Evolutionary conservation across 1,140 invertebrate genomes (phyloP), one percentile per base, ranked within the genome.

Genomic region (Mya arenaria): DNA sequence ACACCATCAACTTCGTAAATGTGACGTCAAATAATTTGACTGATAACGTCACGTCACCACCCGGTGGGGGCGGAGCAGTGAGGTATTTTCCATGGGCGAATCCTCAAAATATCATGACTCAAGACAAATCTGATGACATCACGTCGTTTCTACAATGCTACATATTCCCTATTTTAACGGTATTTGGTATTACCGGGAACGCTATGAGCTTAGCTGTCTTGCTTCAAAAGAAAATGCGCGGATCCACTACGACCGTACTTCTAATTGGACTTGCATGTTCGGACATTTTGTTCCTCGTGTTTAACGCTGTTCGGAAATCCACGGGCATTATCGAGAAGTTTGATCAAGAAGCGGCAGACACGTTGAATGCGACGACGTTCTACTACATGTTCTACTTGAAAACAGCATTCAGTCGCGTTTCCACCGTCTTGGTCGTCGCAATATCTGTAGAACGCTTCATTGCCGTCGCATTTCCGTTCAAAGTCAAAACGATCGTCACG

Each of bases 381-480:
- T 56, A 34, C 32, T 75, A 68, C 2, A 68, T 84, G 30, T 87
- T 84, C 58, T 84, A 84, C 63, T 19, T 87, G 0, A 85, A 84
- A 30, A 78, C 79, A n/a, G 65, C 80, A 1, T 87, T 87, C 28
- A 78, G 79, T 69, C 72, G 84, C 3, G 62, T 83, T 23, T 83
- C 84, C 15, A 79, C 84, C 1, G 65, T 81, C 36, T 36, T 87
- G 0, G 75, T 83, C 36, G 78, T 87, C 17, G 32, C 85, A 13
- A 85, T 87, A 28, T 84, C 86, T 1, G 41, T 79, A 4, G 84
- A 87, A 48, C 44, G 86, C 25, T 79, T 83, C 17, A 72, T 87
- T 25, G 86, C 86, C 8, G 86, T 87, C 0, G 36, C 82, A 32
- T 82, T 87, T 48, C 86, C 86, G 4, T 48, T 87, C 41, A 87